Base-by-base conservation (phyloP, 2,113 vertebrate species). In the Osmerus eperlanus region DNA sequence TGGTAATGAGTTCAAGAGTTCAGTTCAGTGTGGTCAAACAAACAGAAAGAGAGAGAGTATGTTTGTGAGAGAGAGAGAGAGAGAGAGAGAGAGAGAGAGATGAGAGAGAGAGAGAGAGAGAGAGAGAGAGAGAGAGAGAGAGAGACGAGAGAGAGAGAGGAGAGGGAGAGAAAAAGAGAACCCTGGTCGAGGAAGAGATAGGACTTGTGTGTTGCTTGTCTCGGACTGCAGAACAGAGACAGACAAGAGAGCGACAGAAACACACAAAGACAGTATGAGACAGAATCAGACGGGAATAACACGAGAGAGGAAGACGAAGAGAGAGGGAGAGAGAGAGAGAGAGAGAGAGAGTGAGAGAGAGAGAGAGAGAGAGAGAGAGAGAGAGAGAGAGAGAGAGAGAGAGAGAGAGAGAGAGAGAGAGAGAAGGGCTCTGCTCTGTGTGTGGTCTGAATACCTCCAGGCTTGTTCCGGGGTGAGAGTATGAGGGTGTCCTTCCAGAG, bases 361-460 rank as follows among this genome's bases (percentile, higher is more conserved):
- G 58, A 61, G 2, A 11, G 25, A 25, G 59, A 3, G 21, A 23
- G 59, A 61, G 59, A 23, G 19, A 61, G 59, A 61, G 21, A 28
- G 56, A 3, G 11, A 21, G 59, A 28, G 68, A 41, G 55, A 13
- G 54, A 36, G n/a, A 70, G 2, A 53, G 18, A 36, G 32, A 60
- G 12, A 60, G 36, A 14, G 9, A 71, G 6, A 76, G 41, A n/a
- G 65, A 58, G 56, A 66, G 29, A n/a, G 60, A 67, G 52, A 5
- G 16, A 67, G 61, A 23, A 81, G 77, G 70, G 68, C 64, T 67
- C 76, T 73, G 67, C 90, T 84, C 81, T 76, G 83, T 92, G 92
- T 93, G 92, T 93, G 92, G 91, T 93, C 91, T 75, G 60, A 79
- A 81, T 89, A 91, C 91, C 90, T 90, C 90, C 87, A 86, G 80